A percentile compares a stretch with the other conserved stretches of the same genome.
These are phyloP conservation scores for Grapholita molesta DNA, from an alignment of 1,140 invertebrate species.

Conservation along the genomic window DNA sequence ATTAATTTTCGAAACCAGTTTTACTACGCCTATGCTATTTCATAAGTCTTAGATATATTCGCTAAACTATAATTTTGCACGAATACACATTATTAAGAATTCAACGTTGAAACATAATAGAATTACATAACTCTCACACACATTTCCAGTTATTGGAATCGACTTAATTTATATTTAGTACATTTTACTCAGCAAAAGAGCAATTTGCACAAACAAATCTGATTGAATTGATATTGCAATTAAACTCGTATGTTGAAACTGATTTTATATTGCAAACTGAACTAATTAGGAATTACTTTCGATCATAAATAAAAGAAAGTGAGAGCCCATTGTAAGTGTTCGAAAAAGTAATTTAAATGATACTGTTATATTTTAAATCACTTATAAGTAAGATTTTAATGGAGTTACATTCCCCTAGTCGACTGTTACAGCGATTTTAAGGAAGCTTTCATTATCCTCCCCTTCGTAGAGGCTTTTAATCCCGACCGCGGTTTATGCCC, in stretches of 20 bases:
- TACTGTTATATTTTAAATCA: background rate
- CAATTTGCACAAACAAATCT: background rate
- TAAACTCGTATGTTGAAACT: background rate
- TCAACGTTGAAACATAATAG: background rate
- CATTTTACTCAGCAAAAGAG: background rate
- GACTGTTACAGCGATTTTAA: background rate
- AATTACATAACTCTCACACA: background rate
- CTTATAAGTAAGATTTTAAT: background rate
- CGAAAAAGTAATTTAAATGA: background rate
- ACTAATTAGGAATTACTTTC: background rate
- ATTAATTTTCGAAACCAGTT: slow-evolving; percentile 5
- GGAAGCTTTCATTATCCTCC: background rate
- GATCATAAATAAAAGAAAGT: background rate
- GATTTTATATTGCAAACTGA: background rate
- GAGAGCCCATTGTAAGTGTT: background rate
- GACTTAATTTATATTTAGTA: background rate
- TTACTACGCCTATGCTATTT: background rate
- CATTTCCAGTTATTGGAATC: background rate
- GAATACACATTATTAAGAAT: background rate
- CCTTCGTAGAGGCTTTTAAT: background rate
- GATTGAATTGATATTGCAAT: background rate
- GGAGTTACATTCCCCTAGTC: background rate
- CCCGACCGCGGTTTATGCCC: background rate
- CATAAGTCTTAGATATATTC: background rate
- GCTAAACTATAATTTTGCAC: background rate